Percentiles rank a stretch among this genome's conserved stretches.
phyloP scores from a whole-genome alignment of 2,888 invertebrate species.

The Danaus chrysippus region DNA sequence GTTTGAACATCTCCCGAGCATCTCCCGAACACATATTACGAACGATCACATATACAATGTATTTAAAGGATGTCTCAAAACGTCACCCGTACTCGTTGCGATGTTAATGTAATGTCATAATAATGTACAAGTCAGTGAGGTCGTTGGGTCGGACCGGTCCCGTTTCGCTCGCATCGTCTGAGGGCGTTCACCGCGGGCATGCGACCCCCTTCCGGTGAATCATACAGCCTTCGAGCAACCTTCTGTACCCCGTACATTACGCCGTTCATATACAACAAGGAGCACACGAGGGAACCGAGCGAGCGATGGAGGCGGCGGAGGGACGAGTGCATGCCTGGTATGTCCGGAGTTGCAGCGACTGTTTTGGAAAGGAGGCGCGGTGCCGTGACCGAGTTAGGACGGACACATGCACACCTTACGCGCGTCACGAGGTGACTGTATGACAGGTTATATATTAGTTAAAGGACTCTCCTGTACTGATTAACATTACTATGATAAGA shows the following conservation, averaged over 20 bases:
- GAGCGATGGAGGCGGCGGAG: neutral
- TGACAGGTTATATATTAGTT: too few relatives aligned
- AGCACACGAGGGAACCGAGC: neutral
- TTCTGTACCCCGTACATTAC: neutral
- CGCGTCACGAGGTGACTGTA: too few relatives aligned
- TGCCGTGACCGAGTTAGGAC: neutral
- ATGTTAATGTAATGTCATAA: neutral
- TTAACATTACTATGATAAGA: too few relatives aligned
- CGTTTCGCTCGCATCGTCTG: neutral
- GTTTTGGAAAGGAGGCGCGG: slow-evolving; percentile 1
- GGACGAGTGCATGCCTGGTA: neutral
- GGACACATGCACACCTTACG: neutral
- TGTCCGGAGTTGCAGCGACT: neutral
- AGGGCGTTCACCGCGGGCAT: slow-evolving; percentile 25
- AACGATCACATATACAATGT: too few relatives aligned
- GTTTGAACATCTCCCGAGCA: too few relatives aligned
- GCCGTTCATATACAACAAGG: neutral
- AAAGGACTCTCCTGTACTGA: too few relatives aligned
- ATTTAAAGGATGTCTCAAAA: too few relatives aligned
- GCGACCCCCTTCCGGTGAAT: slow-evolving; percentile 37
- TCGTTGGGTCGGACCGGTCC: neutral
- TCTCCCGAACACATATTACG: too few relatives aligned
- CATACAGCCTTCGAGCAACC: slow-evolving; percentile 19
- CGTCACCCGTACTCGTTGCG: too few relatives aligned
- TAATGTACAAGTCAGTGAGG: neutral